Percentiles rank a stretch among this genome's conserved stretches.
Conservation (phyloP, 92 coral and sea anemone species). For the Umimayanthus chanpuru region DNA sequence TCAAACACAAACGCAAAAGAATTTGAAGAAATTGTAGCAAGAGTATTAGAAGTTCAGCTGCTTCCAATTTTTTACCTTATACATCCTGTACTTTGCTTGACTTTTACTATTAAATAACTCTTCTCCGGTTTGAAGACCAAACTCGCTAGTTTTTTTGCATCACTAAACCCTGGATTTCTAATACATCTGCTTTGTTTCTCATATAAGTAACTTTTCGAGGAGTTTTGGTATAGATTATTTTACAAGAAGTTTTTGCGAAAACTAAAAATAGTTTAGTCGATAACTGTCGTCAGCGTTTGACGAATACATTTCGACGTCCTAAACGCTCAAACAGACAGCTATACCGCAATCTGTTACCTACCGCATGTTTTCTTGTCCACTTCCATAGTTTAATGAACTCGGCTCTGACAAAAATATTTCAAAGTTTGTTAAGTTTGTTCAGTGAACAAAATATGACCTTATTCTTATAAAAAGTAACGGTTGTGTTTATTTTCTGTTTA, state of each 20-base stretch:
- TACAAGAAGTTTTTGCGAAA: not conserved
- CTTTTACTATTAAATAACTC: not conserved
- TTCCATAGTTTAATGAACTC: not conserved
- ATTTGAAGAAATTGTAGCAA: not conserved
- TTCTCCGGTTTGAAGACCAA: not conserved
- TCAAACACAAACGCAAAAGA: not conserved
- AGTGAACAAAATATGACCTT: conserved; percentile 14
- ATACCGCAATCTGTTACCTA: not conserved
- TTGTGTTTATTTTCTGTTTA: conserved; percentile 12
- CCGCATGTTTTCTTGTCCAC: not conserved
- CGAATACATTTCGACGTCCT: not conserved
- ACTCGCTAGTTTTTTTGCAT: not conserved
- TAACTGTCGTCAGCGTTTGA: conserved; percentile 5
- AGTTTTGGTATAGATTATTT: not conserved
- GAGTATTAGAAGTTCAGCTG: not conserved
- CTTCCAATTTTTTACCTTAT: not conserved
- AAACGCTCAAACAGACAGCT: not conserved
- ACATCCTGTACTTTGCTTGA: not conserved
- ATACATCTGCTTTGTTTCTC: not conserved
- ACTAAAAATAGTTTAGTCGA: not conserved
- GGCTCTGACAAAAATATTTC: not conserved
- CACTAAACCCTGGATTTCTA: no score
- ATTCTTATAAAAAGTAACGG: not conserved
- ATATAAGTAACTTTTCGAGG: not conserved
- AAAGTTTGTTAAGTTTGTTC: not conserved